Percentiles rank a stretch among this genome's conserved stretches.
Conservation (phyloP, 1,140 invertebrate species). For the Paraescarpia echinospica region DNA sequence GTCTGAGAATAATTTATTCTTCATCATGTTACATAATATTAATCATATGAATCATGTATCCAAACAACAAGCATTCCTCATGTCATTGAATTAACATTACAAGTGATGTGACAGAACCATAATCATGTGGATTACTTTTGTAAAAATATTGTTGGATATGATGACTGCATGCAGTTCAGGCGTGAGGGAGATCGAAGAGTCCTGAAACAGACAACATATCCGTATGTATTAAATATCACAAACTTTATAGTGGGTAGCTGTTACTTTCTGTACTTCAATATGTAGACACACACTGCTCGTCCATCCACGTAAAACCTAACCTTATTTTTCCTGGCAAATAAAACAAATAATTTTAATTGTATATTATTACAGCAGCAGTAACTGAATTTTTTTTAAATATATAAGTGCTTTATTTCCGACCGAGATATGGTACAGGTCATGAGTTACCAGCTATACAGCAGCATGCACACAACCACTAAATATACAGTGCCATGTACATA, state of each 20-base stretch:
- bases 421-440: too few species aligned
- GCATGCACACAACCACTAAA: too few species aligned
- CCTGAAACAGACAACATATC: conserved; percentile 26
- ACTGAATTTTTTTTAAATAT: too few species aligned
- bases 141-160: conserved; percentile 57
- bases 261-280: neutral
- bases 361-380: too few species aligned
- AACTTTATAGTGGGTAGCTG: neutral
- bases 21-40: neutral
- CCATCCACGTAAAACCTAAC: neutral
- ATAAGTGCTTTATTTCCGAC: too few species aligned
- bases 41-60: neutral
- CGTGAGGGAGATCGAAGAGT: conserved; percentile 39
- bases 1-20: neutral
- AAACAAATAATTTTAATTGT: too few species aligned
- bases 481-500: too few species aligned
- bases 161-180: conserved; percentile 59
- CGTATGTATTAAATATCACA: neutral
- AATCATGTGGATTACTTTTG: neutral
- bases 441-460: too few species aligned
- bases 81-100: conserved; percentile 36
- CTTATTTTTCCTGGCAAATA: too few species aligned
- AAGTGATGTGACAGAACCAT: conserved; percentile 43
- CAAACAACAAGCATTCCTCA: neutral
- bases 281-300: neutral